Percentiles rank a stretch among this genome's conserved stretches.
phyloP scores from a whole-genome alignment of 1,140 invertebrate genomes.

The Diorhabda elongata region DNA sequence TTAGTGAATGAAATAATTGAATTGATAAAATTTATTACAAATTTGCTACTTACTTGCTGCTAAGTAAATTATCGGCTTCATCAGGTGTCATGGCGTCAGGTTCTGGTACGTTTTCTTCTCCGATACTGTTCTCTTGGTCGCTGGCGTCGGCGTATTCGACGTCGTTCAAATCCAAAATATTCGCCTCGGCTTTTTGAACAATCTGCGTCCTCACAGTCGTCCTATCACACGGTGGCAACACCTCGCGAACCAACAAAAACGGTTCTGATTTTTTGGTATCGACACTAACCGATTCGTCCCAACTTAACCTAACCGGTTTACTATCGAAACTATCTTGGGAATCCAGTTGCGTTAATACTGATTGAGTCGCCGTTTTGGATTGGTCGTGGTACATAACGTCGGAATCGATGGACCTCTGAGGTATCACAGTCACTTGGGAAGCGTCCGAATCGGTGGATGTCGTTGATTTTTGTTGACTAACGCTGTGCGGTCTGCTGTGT shows the following conservation, averaged over 20 bases:
- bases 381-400: conserved; percentile 42
- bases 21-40: too few species aligned
- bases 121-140: conserved; percentile 40
- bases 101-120: conserved; percentile 45
- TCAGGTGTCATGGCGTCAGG: conserved; percentile 75
- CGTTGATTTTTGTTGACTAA: conserved; percentile 36
- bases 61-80: conserved; percentile 77
- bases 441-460: conserved; percentile 39
- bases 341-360: conserved; percentile 43
- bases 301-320: conserved; percentile 5
- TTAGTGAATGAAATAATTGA: too few species aligned
- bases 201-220: conserved; percentile 22
- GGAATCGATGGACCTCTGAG: conserved; percentile 42
- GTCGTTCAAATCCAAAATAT: conserved; percentile 49
- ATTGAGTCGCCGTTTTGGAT: conserved; percentile 23
- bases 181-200: conserved; percentile 39
- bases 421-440: conserved; percentile 37
- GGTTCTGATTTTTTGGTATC: conserved; percentile 29
- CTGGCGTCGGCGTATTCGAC: conserved; percentile 54
- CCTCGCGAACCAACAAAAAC: conserved; percentile 32
- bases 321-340: conserved; percentile 39
- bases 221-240: conserved; percentile 26
- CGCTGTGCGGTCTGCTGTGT: conserved; percentile 27
- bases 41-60: conserved; percentile 60
- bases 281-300: conserved; percentile 11